Evolutionary conservation across 2,888 invertebrate species (phyloP).

Genomic region (Lycia hirtaria): DNA sequence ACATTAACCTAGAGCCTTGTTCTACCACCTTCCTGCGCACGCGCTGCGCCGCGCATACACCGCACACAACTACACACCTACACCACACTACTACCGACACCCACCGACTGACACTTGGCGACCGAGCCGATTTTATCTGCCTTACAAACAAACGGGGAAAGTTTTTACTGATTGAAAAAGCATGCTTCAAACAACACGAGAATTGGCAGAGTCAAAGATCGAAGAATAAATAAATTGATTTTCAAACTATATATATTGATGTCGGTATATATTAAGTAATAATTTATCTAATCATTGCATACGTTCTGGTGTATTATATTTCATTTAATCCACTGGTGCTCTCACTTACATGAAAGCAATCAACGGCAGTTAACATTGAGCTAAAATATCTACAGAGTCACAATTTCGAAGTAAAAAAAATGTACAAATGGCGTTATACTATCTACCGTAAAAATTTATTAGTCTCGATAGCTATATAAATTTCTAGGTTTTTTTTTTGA

Average conservation of each 20-base stretch:
- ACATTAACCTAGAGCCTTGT: constrained; percentile 76
- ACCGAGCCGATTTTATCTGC: constrained; percentile 1
- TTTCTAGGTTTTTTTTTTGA: too few relatives aligned
- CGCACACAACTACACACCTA: constrained; percentile 48
- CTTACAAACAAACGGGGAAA: background rate
- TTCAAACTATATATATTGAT: background rate
- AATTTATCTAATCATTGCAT: constrained; percentile 12
- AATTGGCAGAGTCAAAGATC: background rate
- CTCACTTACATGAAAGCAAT: constrained; percentile 18
- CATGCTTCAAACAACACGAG: background rate
- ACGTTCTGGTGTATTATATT: constrained; percentile 13
- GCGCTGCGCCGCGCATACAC: constrained; percentile 48
- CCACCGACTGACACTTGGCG: constrained; percentile 35
- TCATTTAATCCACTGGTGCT: background rate
- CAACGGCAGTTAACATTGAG: too few relatives aligned
- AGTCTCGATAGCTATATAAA: too few relatives aligned
- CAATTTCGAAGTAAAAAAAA: too few relatives aligned
- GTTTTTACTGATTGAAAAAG: background rate
- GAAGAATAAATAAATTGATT: too few relatives aligned
- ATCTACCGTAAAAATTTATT: too few relatives aligned
- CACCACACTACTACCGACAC: constrained; percentile 51
- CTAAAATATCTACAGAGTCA: too few relatives aligned
- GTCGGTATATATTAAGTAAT: background rate
- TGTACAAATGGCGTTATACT: too few relatives aligned
- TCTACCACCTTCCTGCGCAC: constrained; percentile 53